A percentile compares a stretch with the other conserved stretches of the same genome.
These are phyloP conservation scores for Rhynchopsitta pachyrhyncha DNA, from an alignment of 2,113 vertebrate species.

Conservation along the genomic window DNA sequence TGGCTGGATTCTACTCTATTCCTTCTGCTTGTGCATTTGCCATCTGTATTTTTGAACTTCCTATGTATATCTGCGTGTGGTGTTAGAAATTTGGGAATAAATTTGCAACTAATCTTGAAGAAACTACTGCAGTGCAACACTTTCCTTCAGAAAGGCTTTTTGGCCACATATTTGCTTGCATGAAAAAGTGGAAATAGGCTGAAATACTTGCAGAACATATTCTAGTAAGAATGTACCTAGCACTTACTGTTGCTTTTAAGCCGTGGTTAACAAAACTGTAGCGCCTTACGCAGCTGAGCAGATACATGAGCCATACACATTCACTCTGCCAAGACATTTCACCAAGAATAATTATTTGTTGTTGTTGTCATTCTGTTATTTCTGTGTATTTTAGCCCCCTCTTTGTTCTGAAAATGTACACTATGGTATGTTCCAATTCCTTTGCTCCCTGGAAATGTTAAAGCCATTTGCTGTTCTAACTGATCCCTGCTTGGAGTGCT, in stretches of 20 bases:
- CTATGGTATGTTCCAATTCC: constrained; percentile 28
- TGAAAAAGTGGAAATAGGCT: background rate
- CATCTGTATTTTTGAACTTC: background rate
- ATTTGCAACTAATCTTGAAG: background rate
- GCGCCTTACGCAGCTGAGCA: background rate
- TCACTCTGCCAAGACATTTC: background rate
- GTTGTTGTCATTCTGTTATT: background rate
- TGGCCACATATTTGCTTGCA: background rate
- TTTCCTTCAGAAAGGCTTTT: background rate
- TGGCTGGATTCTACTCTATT: background rate
- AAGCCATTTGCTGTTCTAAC: constrained; percentile 61
- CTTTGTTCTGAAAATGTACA: constrained; percentile 31
- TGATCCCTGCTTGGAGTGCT: constrained; percentile 66
- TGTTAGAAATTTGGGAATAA: background rate
- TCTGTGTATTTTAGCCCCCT: background rate
- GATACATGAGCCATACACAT: background rate
- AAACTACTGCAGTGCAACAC: background rate
- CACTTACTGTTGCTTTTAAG: background rate
- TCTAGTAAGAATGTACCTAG: background rate
- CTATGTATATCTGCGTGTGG: background rate
- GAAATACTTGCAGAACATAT: background rate
- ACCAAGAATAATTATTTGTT: background rate
- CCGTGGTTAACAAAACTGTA: background rate
- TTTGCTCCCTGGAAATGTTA: constrained; percentile 47
- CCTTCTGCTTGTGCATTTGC: background rate